Evolutionary conservation across 2,888 invertebrate genomes (phyloP).

Genomic region (Leucoptera coffeella): DNA sequence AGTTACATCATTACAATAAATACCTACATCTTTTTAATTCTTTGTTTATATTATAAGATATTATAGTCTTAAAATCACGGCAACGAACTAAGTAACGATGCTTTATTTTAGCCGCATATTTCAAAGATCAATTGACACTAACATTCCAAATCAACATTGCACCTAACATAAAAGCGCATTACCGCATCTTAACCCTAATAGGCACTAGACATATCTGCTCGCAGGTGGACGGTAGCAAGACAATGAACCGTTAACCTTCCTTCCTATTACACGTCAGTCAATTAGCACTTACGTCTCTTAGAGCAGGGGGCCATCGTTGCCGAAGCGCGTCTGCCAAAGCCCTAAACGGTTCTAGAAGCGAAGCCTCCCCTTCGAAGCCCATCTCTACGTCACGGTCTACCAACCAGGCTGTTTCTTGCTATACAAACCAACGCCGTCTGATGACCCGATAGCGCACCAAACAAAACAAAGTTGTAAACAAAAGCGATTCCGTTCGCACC

Average conservation of each 20-base stretch:
- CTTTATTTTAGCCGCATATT: too few relatives aligned
- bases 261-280: constrained; percentile 4
- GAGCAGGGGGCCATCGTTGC: constrained; percentile 29
- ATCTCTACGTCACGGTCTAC: constrained; percentile 44
- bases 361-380: constrained; percentile 41
- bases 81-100: too few relatives aligned
- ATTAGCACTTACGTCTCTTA: constrained; percentile 28
- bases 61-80: too few relatives aligned
- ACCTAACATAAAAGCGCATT: too few relatives aligned
- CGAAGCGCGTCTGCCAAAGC: constrained; percentile 40
- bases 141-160: too few relatives aligned
- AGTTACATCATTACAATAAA: too few relatives aligned
- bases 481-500: constrained; percentile 14
- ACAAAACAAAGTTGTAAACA: constrained; percentile 23
- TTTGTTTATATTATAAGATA: too few relatives aligned
- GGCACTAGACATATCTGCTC: too few relatives aligned
- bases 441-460: constrained; percentile 12
- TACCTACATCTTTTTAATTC: too few relatives aligned
- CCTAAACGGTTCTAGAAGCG: constrained; percentile 34
- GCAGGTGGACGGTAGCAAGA: too few relatives aligned
- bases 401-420: constrained; percentile 18
- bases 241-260: background rate
- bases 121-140: too few relatives aligned
- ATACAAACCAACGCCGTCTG: background rate
- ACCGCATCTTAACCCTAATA: too few relatives aligned